Percentiles rank a stretch among this genome's conserved stretches.
These are phyloP conservation scores for Callocephalon fimbriatum DNA, from an alignment of 2,113 vertebrate genomes.

Conservation along the genomic window DNA sequence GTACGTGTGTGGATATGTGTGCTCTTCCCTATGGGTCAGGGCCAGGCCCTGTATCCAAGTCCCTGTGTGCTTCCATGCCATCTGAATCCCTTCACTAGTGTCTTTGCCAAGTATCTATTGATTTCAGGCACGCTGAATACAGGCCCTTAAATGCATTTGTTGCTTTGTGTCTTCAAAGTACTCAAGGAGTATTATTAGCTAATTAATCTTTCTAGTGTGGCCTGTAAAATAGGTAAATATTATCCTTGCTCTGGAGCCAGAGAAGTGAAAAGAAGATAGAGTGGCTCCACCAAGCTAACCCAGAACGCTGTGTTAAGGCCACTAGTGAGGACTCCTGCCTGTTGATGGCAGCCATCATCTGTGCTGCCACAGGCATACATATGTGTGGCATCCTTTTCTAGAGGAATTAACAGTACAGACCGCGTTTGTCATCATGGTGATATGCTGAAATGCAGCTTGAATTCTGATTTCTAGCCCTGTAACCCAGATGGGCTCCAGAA, in stretches of 20 bases:
- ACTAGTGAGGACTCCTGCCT: not conserved
- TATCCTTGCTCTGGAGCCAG: not conserved
- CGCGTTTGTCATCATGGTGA: not conserved
- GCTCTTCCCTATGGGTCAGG: not conserved
- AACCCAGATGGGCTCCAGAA: not conserved
- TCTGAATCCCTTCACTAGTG: not conserved
- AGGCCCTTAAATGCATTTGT: not conserved
- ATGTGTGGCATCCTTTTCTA: not conserved
- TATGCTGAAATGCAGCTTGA: not conserved
- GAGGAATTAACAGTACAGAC: not conserved
- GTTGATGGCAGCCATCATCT: not conserved
- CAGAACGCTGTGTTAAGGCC: not conserved
- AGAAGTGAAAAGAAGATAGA: not conserved
- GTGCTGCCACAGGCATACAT: not conserved
- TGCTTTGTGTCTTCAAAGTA: not conserved
- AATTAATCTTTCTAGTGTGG: not conserved
- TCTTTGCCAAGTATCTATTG: not conserved
- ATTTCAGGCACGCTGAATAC: not conserved
- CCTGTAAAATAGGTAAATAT: constrained; percentile 3
- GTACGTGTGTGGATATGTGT: rapidly evolving
- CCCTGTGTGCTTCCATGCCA: not conserved
- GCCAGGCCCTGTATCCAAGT: not conserved
- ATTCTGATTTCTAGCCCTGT: not conserved
- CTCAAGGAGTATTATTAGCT: not conserved
- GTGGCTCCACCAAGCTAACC: not conserved